These are phyloP conservation scores for Varroa destructor DNA, from an alignment of 1,140 invertebrate genomes.

Conservation along the genomic window DNA sequence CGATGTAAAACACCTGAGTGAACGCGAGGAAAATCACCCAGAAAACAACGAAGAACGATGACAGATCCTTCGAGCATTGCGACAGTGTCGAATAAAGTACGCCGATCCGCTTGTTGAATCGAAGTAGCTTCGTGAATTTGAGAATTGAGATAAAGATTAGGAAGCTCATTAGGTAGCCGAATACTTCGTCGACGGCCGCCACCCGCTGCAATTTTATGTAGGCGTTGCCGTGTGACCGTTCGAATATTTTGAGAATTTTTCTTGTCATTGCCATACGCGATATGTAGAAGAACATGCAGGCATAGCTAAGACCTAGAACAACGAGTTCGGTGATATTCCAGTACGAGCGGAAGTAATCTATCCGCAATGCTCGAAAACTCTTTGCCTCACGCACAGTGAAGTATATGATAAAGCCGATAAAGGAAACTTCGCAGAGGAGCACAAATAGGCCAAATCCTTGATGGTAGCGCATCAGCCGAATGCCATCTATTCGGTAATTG, in stretches of 20 bases:
- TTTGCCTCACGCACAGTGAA: conserved; percentile 43
- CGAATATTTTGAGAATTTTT: conserved; percentile 40
- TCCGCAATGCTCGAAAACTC: conserved; percentile 37
- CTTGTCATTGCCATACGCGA: conserved; percentile 42
- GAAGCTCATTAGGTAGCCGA: conserved; percentile 41
- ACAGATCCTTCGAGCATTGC: conserved; percentile 41
- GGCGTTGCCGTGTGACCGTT: conserved; percentile 41
- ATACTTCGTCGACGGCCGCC: conserved; percentile 44
- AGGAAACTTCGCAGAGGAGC: conserved; percentile 40
- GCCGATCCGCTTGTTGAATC: conserved; percentile 42
- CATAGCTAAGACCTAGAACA: conserved; percentile 41
- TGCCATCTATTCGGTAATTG: conserved; percentile 44
- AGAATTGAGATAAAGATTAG: conserved; percentile 45
- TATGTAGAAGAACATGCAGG: conserved; percentile 43
- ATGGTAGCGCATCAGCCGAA: conserved; percentile 41
- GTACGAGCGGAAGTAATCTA: conserved; percentile 43
- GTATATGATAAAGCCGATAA: conserved; percentile 43
- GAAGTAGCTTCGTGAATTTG: conserved; percentile 45
- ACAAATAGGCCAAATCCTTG: conserved; percentile 38
- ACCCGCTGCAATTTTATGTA: conserved; percentile 46
- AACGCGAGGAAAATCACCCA: conserved; percentile 40
- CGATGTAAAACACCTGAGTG: conserved; percentile 45
- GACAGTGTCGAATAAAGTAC: conserved; percentile 39
- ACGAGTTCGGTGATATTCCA: conserved; percentile 45
- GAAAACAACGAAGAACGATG: conserved; percentile 41